Percentiles rank a stretch among this genome's conserved stretches.
Conservation (phyloP, 2,888 invertebrate genomes). For the Tuta absoluta region DNA sequence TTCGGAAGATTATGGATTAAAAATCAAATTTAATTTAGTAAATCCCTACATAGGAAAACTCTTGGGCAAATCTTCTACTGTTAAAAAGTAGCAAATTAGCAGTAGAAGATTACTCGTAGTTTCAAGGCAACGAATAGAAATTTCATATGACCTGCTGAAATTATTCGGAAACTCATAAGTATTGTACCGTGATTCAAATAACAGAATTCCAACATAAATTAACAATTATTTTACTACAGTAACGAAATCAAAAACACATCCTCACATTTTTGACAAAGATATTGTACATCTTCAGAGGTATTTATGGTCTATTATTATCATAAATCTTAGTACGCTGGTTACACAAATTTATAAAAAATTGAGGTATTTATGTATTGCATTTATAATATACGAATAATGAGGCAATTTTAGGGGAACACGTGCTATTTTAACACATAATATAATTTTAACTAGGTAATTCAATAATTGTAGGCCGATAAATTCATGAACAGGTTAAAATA, state of each 20-base stretch:
- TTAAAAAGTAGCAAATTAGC: too few species aligned
- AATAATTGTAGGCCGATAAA: not conserved
- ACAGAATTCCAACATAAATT: not conserved
- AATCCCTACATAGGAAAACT: too few species aligned
- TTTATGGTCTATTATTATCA: constrained; percentile 6
- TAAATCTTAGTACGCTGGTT: not conserved
- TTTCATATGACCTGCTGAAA: too few species aligned
- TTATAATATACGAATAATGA: not conserved
- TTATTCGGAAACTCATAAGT: too few species aligned
- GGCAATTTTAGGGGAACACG: not conserved
- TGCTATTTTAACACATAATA: constrained; percentile 5
- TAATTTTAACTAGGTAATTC: not conserved
- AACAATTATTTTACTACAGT: not conserved
- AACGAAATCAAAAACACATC: not conserved
- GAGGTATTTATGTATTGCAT: not conserved
- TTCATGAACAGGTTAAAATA: not conserved
- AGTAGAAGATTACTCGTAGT: too few species aligned
- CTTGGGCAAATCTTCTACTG: too few species aligned
- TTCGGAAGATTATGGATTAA: too few species aligned
- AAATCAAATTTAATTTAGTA: too few species aligned
- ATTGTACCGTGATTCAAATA: too few species aligned
- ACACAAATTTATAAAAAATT: not conserved
- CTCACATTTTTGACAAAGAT: not conserved
- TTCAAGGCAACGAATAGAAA: too few species aligned
- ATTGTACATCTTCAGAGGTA: constrained; percentile 8